Evolutionary conservation across 2,888 invertebrate species (phyloP), one percentile per base, ranked within the genome.

Genomic region (Meghimatium bilineatum): DNA sequence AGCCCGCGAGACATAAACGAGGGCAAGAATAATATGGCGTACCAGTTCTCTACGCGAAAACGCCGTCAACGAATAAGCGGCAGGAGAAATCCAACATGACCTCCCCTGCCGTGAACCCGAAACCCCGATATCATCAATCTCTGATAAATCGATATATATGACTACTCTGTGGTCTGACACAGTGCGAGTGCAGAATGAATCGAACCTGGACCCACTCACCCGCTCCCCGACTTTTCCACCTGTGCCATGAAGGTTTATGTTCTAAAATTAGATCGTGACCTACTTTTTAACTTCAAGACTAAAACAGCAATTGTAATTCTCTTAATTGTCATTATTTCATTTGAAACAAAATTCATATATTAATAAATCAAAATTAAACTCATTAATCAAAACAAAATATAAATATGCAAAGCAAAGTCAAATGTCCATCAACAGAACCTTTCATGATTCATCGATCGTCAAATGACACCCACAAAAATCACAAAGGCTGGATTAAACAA

Each of bases 91-190:
- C 63, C 79, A 74, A 79, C 82, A 69, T 77, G 80, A 66, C 85
- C 78, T 83, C 60, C 36, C 81, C 63, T 12, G 29, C 66, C 8
- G 29, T 67, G 74, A 84, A 83, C 84, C 82, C 85, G 69, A 71
- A 84, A 86, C 85, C 32, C 80, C 82, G 72, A 84, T 84, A 83
- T 34, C 74, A 82, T 82, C 82, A 66, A 82, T 82, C 75, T 17
- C 67, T 44, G 67, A 67, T 76, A 76, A 63, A 76, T 82, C 76
- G 76, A 82, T 76, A 56, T 8, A 5, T 44, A 12, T 44, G 56
- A 23, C 56, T 23, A 23, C 56, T 23, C 69, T 52, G 34, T 26
- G 67, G 67, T 76, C 34, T 52, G 75, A 52, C 75, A 38, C 71
- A 36, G 38, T 71, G 36, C 71, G 71, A 38, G 71, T 36, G 38